Evolutionary conservation across 2,113 vertebrate genomes (phyloP).

Genomic region (Syrmaticus mikado): DNA sequence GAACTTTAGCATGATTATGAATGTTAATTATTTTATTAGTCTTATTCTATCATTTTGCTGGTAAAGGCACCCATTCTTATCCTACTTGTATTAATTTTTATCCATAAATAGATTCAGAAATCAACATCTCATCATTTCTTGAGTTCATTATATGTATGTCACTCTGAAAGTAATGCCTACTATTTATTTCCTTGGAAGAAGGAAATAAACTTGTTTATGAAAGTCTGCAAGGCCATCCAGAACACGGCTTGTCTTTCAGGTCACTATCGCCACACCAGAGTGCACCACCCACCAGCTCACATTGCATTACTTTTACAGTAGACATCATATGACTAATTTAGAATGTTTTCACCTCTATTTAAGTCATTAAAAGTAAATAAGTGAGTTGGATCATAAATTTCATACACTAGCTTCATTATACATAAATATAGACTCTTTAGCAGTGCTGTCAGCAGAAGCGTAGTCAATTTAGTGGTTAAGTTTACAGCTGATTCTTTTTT

Average conservation of each 20-base stretch:
- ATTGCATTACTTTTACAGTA: not conserved
- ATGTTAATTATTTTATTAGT: not conserved
- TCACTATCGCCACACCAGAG: too few relatives aligned
- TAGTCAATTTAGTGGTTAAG: not conserved
- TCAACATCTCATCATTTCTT: not conserved
- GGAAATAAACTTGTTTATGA: too few relatives aligned
- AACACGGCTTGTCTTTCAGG: too few relatives aligned
- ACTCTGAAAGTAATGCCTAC: not conserved
- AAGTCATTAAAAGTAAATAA: constrained; percentile 47
- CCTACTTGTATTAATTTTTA: not conserved
- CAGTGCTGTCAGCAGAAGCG: not conserved
- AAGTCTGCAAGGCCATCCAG: too few relatives aligned
- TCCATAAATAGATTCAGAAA: constrained; percentile 3
- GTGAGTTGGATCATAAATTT: constrained; percentile 30
- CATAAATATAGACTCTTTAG: not conserved
- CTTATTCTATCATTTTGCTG: not conserved
- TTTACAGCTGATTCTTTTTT: not conserved
- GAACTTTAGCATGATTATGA: not conserved
- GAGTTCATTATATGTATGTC: not conserved
- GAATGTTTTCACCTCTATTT: not conserved
- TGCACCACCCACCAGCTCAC: too few relatives aligned
- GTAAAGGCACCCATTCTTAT: constrained; percentile 19
- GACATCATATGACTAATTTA: not conserved
- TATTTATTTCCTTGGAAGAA: too few relatives aligned
- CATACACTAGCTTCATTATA: not conserved